Percentiles rank a stretch among this genome's conserved stretches.
phyloP scores from a whole-genome alignment of 1,140 invertebrate species.

The Eueides isabella region DNA sequence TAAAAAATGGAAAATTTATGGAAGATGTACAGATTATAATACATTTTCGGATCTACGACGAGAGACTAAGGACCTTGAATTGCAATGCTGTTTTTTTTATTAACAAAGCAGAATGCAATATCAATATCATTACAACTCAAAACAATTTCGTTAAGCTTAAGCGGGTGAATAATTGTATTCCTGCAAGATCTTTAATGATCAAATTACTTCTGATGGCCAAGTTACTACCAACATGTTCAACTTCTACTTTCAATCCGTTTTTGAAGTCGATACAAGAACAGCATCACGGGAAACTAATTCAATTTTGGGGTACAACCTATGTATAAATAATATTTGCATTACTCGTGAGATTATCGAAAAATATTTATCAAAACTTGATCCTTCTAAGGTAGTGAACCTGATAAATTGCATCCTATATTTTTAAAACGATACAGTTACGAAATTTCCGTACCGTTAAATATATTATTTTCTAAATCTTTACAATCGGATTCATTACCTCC shows the following conservation, averaged over 20 bases:
- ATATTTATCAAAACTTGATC: conserved; percentile 20
- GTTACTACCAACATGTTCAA: no score
- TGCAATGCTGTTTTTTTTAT: not conserved
- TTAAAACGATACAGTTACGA: conserved; percentile 29
- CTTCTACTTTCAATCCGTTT: no score
- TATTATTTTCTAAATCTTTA: conserved; percentile 36
- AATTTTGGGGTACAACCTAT: no score
- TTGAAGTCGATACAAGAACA: no score
- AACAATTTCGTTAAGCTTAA: no score
- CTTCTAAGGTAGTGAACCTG: conserved; percentile 17
- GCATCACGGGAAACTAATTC: no score
- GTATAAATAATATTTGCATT: no score
- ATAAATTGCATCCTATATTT: conserved; percentile 28
- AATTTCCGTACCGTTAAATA: conserved; percentile 23
- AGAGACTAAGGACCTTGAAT: not conserved
- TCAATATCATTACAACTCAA: not conserved
- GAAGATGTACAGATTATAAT: conserved; percentile 5
- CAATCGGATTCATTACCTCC: no score
- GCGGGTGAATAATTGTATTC: no score
- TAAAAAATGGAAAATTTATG: conserved; percentile 18
- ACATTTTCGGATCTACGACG: conserved; percentile 12
- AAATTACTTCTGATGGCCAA: no score
- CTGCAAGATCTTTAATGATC: no score
- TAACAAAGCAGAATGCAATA: not conserved
- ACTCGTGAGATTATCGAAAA: conserved; percentile 14